Conservation (phyloP, 37 sponge, comb jelly and placozoan species). For the Cliona cf. orientalis region DNA sequence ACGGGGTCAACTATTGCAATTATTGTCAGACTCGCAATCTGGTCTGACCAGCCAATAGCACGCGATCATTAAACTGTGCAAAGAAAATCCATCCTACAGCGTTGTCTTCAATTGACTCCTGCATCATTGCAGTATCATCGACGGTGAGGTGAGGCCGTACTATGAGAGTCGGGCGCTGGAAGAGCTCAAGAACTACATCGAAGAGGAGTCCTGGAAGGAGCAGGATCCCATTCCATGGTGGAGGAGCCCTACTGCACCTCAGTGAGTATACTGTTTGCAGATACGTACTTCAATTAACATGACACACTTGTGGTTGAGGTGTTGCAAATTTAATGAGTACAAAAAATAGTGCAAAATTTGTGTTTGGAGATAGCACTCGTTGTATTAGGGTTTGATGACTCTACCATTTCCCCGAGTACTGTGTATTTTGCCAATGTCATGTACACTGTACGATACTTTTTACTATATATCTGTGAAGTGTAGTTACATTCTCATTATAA, state of each 20-base stretch:
- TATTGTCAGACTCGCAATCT: too few relatives aligned
- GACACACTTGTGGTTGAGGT: neutral
- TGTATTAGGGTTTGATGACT: neutral
- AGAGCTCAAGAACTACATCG: constrained; percentile 26
- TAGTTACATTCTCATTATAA: neutral
- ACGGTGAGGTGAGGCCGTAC: constrained; percentile 51
- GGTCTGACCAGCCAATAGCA: too few relatives aligned
- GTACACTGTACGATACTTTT: neutral
- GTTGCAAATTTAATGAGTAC: neutral
- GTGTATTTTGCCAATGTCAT: neutral
- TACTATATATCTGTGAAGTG: too few relatives aligned
- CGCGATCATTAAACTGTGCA: neutral
- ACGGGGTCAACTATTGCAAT: too few relatives aligned
- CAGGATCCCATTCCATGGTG: constrained; percentile 51
- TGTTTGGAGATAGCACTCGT: neutral
- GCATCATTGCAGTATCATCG: constrained; percentile 36
- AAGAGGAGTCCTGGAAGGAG: constrained; percentile 38
- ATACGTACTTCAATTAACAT: neutral
- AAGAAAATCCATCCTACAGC: neutral
- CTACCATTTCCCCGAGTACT: neutral
- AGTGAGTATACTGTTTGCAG: constrained; percentile 30
- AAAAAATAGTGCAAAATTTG: neutral
- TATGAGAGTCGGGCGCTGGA: neutral
- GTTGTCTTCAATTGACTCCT: neutral
- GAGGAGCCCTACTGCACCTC: constrained; percentile 51